These are phyloP conservation scores for Pandemis cinnamomeana DNA, from an alignment of 2,888 invertebrate species.

Conservation along the genomic window DNA sequence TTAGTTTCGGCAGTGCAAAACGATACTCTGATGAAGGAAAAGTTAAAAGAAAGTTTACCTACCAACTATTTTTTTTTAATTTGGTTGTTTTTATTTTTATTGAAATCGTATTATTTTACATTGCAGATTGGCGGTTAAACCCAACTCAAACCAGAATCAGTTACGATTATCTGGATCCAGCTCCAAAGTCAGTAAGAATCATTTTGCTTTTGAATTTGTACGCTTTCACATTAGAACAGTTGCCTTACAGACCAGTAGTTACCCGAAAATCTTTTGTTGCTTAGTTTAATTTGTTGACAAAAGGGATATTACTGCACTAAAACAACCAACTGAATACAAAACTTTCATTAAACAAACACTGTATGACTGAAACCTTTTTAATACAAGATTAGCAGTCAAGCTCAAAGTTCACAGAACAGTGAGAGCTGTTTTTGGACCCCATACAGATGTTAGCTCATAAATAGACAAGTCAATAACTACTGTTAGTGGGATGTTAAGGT, in stretches of 20 bases:
- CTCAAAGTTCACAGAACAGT: neutral
- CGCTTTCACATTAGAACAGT: constrained; percentile 74
- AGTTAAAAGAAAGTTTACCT: too few species aligned
- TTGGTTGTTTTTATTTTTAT: neutral
- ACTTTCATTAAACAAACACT: constrained; percentile 10
- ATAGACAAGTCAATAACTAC: neutral
- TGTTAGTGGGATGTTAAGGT: neutral
- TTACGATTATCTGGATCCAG: constrained; percentile 86
- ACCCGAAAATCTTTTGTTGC: constrained; percentile 33
- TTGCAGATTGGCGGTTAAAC: constrained; percentile 83
- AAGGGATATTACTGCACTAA: constrained; percentile 1
- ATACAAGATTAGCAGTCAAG: constrained; percentile 16
- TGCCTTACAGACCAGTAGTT: constrained; percentile 49
- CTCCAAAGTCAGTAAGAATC: constrained; percentile 99
- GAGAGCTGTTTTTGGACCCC: neutral
- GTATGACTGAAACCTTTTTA: constrained; percentile 25
- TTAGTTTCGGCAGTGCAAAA: too few species aligned
- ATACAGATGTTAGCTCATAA: neutral
- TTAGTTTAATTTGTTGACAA: constrained; percentile 26
- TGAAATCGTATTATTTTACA: constrained; percentile 25
- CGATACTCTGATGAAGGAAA: too few species aligned
- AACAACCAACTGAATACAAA: neutral
- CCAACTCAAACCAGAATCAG: constrained; percentile 82
- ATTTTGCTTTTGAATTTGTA: constrained; percentile 79
- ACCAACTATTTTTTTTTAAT: neutral